Base-by-base conservation (phyloP, 2,888 invertebrate genomes). In the Calliscelio sp. region DNA sequence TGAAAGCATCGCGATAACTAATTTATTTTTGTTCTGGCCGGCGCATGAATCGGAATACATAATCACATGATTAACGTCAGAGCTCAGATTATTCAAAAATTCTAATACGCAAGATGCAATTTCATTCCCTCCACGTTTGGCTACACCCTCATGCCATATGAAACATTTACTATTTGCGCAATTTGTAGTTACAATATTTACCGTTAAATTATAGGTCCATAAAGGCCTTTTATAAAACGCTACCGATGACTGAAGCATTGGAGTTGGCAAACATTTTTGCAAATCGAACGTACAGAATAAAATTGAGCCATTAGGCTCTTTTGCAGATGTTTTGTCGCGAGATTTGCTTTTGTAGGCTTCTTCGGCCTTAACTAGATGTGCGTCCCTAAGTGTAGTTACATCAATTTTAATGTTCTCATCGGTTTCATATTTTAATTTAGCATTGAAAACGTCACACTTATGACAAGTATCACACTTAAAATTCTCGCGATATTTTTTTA, bases 161-260 rank as follows among this genome's bases (percentile, higher is more conserved):
- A 81, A 88, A 65, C 89, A 87, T 35, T 71, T n/a, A n/a, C n/a
- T n/a, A n/a, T n/a, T n/a, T n/a, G n/a, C n/a, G n/a, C n/a, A n/a
- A n/a, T n/a, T n/a, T n/a, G n/a, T n/a, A n/a, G n/a, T n/a, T n/a
- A n/a, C n/a, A n/a, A n/a, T n/a, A n/a, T n/a, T n/a, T n/a, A 90
- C 81, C 18, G 89, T 90, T 6, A 90, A 74, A 74, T 90, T 89
- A 61, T 77, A 90, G 7, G 88, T 89, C 88, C 88, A 89, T 24
- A 90, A 74, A 61, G 87, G 86, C 20, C 89, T 68, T 84, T 90
- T 89, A 74, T 90, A 90, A 86, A 89, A 90, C 14, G 86, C 85
- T 5, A 89, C 82, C 35, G 87, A 87, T 32, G 88, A 85, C 44
- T 82, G 49, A n/a, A 90, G 65, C 63, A 85, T 38, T 8, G 87